A percentile compares a stretch with the other conserved stretches of the same genome.
Evolutionary conservation across 2,113 vertebrate species (phyloP).

Genomic region (Drymodes brunneopygia): DNA sequence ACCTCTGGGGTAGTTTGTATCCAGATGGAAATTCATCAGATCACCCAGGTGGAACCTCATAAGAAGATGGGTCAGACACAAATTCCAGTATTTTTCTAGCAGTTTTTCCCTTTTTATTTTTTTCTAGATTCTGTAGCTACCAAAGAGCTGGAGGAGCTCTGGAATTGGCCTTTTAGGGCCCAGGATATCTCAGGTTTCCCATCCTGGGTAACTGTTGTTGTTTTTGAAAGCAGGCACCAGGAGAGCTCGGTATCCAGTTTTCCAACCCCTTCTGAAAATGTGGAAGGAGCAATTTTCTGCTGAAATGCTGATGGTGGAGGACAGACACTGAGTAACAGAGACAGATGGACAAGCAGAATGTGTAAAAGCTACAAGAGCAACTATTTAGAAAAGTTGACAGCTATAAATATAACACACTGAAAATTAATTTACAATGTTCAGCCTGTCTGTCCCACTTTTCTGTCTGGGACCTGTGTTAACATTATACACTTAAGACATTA

Average conservation of each 20-base stretch:
- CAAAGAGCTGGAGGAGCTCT: not conserved
- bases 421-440: conserved; percentile 39
- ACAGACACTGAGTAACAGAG: not conserved
- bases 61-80: not conserved
- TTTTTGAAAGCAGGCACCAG: not conserved
- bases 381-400: conserved; percentile 19
- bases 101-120: not conserved
- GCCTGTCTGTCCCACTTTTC: conserved; percentile 39
- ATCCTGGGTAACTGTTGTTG: not conserved
- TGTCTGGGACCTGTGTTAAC: conserved; percentile 33
- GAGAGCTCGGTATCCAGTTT: not conserved
- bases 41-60: not conserved
- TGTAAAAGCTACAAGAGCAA: not conserved
- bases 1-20: not conserved
- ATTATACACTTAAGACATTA: conserved; percentile 64
- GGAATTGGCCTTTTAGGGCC: not conserved
- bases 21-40: not conserved
- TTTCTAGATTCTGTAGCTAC: not conserved
- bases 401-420: conserved; percentile 44
- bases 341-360: not conserved
- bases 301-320: not conserved
- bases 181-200: not conserved
- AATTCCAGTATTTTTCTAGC: not conserved
- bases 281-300: not conserved
- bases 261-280: not conserved